phyloP scores from a whole-genome alignment of 2,888 invertebrate species.

The Scrobipalpa atriplicella region DNA sequence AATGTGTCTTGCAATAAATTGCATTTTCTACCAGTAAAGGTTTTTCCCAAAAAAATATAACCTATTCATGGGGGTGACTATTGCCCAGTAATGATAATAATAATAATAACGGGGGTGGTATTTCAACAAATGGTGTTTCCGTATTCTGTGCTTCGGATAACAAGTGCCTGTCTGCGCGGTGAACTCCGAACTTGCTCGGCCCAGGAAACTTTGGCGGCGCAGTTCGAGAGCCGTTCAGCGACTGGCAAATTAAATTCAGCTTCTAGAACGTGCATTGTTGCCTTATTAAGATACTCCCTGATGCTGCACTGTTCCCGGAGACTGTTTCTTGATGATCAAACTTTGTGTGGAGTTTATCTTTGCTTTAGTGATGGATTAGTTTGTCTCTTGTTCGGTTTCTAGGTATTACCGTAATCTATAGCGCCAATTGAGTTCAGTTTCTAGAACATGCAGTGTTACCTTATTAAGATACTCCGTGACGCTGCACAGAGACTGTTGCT shows the following conservation, averaged over 20 bases:
- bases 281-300: constrained; percentile 41
- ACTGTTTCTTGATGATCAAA: constrained; percentile 11
- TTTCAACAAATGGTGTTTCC: background rate
- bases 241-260: constrained; percentile 60
- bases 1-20: too few species aligned
- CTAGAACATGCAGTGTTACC: constrained; percentile 49
- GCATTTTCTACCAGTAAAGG: too few species aligned
- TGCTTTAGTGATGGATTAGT: background rate
- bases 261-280: constrained; percentile 48
- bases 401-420: too few species aligned
- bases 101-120: background rate
- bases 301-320: background rate
- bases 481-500: constrained; percentile 13
- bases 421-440: constrained; percentile 57
- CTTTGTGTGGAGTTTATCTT: background rate
- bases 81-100: too few species aligned
- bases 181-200: constrained; percentile 21
- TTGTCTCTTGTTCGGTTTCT: background rate
- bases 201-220: background rate
- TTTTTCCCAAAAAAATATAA: too few species aligned
- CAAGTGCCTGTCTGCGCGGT: constrained; percentile 29
- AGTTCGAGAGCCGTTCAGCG: constrained; percentile 49
- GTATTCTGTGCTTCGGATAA: constrained; percentile 20
- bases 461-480: constrained; percentile 39
- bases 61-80: too few species aligned